Evolutionary conservation across 2,113 vertebrate species (phyloP), one percentile per base, ranked within the genome.

Genomic region (Neomonachus schauinslandi): DNA sequence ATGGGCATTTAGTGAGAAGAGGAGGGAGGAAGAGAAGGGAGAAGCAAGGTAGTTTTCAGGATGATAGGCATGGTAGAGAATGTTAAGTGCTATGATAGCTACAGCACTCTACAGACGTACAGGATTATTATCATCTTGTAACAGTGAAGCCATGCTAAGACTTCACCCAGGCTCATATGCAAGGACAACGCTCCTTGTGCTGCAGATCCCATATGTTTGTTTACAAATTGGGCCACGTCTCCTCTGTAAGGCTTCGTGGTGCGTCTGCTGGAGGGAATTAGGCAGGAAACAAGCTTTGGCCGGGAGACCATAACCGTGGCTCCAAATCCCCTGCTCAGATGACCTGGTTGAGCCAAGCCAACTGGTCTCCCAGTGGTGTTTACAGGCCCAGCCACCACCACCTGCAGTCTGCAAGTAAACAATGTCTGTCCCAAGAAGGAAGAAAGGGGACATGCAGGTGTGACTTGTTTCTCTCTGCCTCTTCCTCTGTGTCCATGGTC

Each of bases 231-330:
- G 86, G 72, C 74, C 71, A 10, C 79, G 81, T 97, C 95, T 96
- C 80, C 88, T 93, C 86, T 85, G 0, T 0, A 93, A 97, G 53
- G 0, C 36, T 33, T 10, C 63, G 33, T 93, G 97, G 94, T 65
- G 49, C 91, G 94, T 92, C 51, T 81, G 85, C 96, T 81, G 21
- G 95, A 21, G 97, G 98, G 98, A 98, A 96, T 53, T 2, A 98
- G 95, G 89, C 97, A 98, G 99, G 99, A 99, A 99, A 98, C 76
- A 96, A 85, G 95, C 55, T 97, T 4, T 33, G 81, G 98, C 98
- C 92, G 36, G 94, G 53, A 95, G 59, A 69, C 63, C 26, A 18
- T 98, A 98, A 97, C 95, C 74, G 85, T 94, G 79, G 85, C 80
- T 91, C 97, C 94, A 63, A 46, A 79, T 92, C 88, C 88, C 97